These are phyloP conservation scores for Pristiophorus japonicus DNA, from an alignment of 2,113 vertebrate species.

Conservation along the genomic window DNA sequence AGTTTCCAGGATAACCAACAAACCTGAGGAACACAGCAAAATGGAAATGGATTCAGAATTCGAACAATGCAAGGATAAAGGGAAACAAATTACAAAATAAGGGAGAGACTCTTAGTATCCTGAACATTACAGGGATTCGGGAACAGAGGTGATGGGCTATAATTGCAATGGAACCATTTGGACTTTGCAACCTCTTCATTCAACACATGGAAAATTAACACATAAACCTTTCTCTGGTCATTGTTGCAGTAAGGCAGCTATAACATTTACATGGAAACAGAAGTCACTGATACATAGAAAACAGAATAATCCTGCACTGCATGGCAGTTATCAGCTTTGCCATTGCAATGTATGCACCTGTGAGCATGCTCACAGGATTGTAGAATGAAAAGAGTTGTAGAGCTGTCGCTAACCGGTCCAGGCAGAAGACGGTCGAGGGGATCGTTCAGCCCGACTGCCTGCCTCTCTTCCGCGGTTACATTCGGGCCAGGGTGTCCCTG, in stretches of 20 bases:
- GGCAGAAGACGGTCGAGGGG: too few species aligned
- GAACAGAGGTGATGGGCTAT: neutral
- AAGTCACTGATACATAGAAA: neutral
- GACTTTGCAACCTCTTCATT: neutral
- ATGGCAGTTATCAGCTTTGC: neutral
- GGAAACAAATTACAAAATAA: neutral
- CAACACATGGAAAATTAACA: neutral
- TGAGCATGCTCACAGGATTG: too few species aligned
- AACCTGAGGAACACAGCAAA: conserved; percentile 43
- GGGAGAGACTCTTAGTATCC: neutral
- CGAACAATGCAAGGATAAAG: neutral
- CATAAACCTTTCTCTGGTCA: neutral
- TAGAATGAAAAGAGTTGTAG: too few species aligned
- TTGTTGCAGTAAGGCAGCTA: neutral
- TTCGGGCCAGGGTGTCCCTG: too few species aligned
- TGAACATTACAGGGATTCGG: neutral
- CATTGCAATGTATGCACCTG: too few species aligned
- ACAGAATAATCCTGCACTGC: neutral
- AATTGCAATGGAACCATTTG: neutral
- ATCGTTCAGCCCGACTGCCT: too few species aligned
- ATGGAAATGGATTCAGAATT: neutral
- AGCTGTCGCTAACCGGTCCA: too few species aligned
- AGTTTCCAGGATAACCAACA: conserved; percentile 45
- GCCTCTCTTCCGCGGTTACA: too few species aligned
- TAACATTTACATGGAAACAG: neutral